Evolutionary conservation across 2,113 vertebrate species (phyloP).

Genomic region (Prionailurus viverrinus): DNA sequence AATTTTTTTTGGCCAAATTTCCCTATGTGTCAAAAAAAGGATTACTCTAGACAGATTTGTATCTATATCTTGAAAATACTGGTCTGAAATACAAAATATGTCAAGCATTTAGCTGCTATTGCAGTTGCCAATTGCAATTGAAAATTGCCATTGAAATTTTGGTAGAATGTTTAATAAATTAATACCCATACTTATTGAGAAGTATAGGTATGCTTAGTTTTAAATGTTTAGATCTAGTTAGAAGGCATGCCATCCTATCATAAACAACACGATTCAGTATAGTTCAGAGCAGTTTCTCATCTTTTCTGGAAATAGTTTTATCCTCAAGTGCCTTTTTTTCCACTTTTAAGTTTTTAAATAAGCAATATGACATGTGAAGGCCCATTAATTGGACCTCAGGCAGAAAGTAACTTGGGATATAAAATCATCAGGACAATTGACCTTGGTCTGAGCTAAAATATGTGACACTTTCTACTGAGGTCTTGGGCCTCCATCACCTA

Average conservation of each 20-base stretch:
- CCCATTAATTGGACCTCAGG: neutral
- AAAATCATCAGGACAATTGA: neutral
- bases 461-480: neutral
- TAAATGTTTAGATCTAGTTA: neutral
- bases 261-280: neutral
- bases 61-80: neutral
- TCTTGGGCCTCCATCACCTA: neutral
- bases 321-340: neutral
- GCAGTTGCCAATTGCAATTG: neutral
- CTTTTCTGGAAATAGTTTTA: neutral
- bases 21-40: neutral
- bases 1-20: neutral
- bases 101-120: neutral
- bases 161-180: neutral
- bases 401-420: neutral
- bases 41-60: neutral
- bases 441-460: neutral
- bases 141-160: neutral
- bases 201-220: neutral
- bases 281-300: neutral
- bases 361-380: neutral
- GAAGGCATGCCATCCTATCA: neutral
- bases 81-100: neutral
- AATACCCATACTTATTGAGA: neutral
- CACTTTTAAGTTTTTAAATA: neutral